Percentiles rank a stretch among this genome's conserved stretches.
These are phyloP conservation scores for Bombus sibiricus DNA, from an alignment of 1,140 invertebrate genomes.

Conservation along the genomic window DNA sequence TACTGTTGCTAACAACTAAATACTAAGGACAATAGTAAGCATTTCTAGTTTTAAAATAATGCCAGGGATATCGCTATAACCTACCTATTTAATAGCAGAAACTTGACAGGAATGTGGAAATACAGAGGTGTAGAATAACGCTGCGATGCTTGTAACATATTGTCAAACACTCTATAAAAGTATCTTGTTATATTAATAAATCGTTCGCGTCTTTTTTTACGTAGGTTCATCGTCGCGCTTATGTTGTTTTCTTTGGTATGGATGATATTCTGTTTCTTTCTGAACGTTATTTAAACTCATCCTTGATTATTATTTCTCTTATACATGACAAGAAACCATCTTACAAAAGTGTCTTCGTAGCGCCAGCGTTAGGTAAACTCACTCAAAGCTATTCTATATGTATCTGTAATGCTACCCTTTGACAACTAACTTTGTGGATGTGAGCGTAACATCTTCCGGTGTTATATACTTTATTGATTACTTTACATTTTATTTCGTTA, in stretches of 20 bases:
- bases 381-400: slow-evolving; percentile 54
- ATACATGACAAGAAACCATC: slow-evolving; percentile 9
- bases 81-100: too few species aligned
- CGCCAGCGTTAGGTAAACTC: slow-evolving; percentile 58
- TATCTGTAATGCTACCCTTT: slow-evolving; percentile 8
- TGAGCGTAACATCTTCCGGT: slow-evolving; percentile 11
- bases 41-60: too few species aligned
- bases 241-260: not conserved
- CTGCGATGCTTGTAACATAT: too few species aligned
- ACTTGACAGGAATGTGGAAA: too few species aligned
- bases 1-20: too few species aligned
- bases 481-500: not conserved
- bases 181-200: too few species aligned
- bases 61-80: too few species aligned
- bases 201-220: not conserved
- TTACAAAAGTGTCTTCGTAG: slow-evolving; percentile 40
- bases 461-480: not conserved
- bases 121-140: too few species aligned
- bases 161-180: too few species aligned
- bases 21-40: too few species aligned
- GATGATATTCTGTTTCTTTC: slow-evolving; percentile 61
- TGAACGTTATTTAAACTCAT: slow-evolving; percentile 20
- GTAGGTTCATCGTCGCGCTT: not conserved
- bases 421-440: slow-evolving; percentile 1
- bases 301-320: slow-evolving; percentile 51